Base-by-base conservation (phyloP, 2,888 invertebrate genomes). In the Drosophila neutralis region DNA sequence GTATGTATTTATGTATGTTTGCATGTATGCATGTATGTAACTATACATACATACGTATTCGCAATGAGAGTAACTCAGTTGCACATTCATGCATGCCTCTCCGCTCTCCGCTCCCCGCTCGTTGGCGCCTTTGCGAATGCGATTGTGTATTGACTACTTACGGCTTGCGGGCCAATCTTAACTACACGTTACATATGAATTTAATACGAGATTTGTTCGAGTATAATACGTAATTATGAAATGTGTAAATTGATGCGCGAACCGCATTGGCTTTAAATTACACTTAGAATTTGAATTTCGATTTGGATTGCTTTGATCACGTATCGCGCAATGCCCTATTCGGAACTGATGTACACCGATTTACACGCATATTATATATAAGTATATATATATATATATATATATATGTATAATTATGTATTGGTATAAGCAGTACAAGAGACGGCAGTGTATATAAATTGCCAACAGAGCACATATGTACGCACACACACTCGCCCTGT, bases 371-470 rank as follows among this genome's bases (percentile, higher is more conserved):
- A 40, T 56, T 38, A 31, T 45, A 36, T 29, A 59, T 64, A 59
- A 40, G 48, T 42, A 42, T 64, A 54, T 49, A 40, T 63, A 59
- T 66, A 53, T 52, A 10, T 57, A 40, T 40, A 35, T 67, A 57
- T 49, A 15, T 60, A n/a, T 66, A 49, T 63, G 24, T 60, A 51
- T 45, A n/a, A 45, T 45, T 64, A 49, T 48, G 42, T 56, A 51
- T 64, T 53, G 38, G 53, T 56, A 60, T 70, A 71, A 80, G 64
- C 78, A 80, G 73, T 74, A 71, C 67, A 79, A 68, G 68, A 74
- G 73, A 80, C 76, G 82, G 82, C 80, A 80, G 80, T 80, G 80
- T 79, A 70, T 79, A 69, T 78, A 57, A 78, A 57, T 69, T 79
- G 79, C 74, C 80, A 76, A 78, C 61, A 61, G 51, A 49, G 58